These are phyloP conservation scores for Vespertilio murinus DNA, from an alignment of 2,797 vertebrate species.

Conservation along the genomic window DNA sequence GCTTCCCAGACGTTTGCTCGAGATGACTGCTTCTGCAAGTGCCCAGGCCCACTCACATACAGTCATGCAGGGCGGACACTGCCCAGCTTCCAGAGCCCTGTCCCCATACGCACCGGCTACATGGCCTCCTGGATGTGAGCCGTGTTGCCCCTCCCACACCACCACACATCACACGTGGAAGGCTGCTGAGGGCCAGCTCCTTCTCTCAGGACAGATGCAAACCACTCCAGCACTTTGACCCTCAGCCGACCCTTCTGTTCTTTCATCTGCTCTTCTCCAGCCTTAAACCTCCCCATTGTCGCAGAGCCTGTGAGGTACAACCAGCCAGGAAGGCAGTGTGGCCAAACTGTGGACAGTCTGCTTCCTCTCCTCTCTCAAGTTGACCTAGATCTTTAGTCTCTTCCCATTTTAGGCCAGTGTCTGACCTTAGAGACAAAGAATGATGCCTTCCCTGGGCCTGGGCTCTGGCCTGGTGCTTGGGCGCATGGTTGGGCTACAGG, in stretches of 20 bases:
- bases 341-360: neutral
- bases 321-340: neutral
- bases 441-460: neutral
- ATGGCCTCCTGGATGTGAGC: neutral
- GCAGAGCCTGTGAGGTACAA: neutral
- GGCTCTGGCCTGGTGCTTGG: neutral
- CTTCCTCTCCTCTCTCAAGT: neutral
- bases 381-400: neutral
- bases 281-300: neutral
- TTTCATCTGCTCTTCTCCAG: neutral
- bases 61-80: rapidly evolving
- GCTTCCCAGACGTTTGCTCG: neutral
- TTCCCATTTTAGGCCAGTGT: neutral
- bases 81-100: neutral
- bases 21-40: neutral
- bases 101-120: neutral
- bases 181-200: neutral
- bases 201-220: neutral
- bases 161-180: rapidly evolving
- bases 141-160: neutral
- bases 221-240: neutral
- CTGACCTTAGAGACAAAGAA: neutral
- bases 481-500: neutral
- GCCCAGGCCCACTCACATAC: neutral
- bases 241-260: neutral